Conservation (phyloP, 2,797 vertebrate species). For the Notoglanidium macrostoma region DNA sequence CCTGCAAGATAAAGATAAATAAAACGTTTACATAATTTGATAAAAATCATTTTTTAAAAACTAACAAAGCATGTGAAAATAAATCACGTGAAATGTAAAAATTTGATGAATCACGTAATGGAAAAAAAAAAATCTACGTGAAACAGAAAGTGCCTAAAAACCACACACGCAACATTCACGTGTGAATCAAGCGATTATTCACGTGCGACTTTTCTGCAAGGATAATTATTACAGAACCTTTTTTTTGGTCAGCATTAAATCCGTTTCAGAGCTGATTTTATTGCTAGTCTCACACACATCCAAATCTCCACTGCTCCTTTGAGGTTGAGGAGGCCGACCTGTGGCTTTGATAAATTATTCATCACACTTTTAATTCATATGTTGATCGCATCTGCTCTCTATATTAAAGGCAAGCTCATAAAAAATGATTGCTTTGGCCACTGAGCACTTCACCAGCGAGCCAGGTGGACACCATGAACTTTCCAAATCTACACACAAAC, state of each 20-base stretch:
- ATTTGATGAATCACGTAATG: not conserved
- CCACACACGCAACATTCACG: too few species aligned
- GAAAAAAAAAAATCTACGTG: not conserved
- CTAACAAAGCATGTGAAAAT: not conserved
- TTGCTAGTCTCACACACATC: not conserved
- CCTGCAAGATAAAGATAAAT: not conserved
- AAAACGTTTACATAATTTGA: not conserved
- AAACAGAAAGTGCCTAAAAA: not conserved
- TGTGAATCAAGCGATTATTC: not conserved
- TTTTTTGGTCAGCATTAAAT: not conserved
- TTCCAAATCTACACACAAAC: slow-evolving; percentile 1
- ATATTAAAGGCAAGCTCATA: slow-evolving; percentile 10
- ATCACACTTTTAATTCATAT: slow-evolving; percentile 37
- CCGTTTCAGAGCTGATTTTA: slow-evolving; percentile 6
- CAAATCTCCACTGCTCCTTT: slow-evolving; percentile 8
- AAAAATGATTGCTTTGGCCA: not conserved
- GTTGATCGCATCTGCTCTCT: slow-evolving; percentile 36
- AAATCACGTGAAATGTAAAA: not conserved
- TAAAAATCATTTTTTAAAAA: not conserved
- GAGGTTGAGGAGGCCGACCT: not conserved
- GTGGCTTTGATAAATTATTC: slow-evolving; percentile 39
- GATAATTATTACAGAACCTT: not conserved
- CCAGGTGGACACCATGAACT: slow-evolving; percentile 23
- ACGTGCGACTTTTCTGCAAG: not conserved
- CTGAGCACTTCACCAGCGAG: not conserved